Conservation (phyloP, 2,888 invertebrate species). For the Xestia ashworthii region DNA sequence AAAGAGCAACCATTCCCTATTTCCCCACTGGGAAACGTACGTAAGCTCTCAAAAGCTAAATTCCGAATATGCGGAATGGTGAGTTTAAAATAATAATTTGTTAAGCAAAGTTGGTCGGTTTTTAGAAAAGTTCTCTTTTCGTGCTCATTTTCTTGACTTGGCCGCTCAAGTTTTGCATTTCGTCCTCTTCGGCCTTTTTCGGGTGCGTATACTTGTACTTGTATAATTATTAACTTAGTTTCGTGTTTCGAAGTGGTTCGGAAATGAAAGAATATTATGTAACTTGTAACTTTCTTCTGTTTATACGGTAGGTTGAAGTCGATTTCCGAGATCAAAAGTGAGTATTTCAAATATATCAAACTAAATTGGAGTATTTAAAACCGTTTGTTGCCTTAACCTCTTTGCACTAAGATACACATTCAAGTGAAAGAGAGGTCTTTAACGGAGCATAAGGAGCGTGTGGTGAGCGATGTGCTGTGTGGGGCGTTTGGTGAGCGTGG, state of each 20-base stretch:
- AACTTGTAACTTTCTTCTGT: background rate
- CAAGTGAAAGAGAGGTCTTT: background rate
- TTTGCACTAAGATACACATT: background rate
- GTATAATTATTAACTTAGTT: conserved; percentile 32
- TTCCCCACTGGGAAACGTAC: conserved; percentile 49
- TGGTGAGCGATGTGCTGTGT: too few species aligned
- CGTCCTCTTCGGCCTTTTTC: conserved; percentile 1
- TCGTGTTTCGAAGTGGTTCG: conserved; percentile 3
- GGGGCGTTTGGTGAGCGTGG: too few species aligned
- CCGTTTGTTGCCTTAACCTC: background rate
- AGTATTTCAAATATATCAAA: background rate
- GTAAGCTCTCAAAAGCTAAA: conserved; percentile 57
- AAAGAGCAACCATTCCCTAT: conserved; percentile 58
- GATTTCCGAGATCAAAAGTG: background rate
- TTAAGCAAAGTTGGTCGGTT: conserved; percentile 45
- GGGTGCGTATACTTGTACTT: conserved; percentile 5
- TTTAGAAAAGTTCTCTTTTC: conserved; percentile 23
- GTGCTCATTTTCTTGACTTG: conserved; percentile 30
- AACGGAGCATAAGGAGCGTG: too few species aligned
- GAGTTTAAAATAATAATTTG: conserved; percentile 65
- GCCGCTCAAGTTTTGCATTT: conserved; percentile 19
- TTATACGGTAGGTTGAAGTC: background rate
- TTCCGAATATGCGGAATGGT: conserved; percentile 48
- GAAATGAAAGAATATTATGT: conserved; percentile 2
- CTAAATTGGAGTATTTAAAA: background rate